phyloP scores from a whole-genome alignment of 2,888 invertebrate genomes.

The Tinea pellionella region DNA sequence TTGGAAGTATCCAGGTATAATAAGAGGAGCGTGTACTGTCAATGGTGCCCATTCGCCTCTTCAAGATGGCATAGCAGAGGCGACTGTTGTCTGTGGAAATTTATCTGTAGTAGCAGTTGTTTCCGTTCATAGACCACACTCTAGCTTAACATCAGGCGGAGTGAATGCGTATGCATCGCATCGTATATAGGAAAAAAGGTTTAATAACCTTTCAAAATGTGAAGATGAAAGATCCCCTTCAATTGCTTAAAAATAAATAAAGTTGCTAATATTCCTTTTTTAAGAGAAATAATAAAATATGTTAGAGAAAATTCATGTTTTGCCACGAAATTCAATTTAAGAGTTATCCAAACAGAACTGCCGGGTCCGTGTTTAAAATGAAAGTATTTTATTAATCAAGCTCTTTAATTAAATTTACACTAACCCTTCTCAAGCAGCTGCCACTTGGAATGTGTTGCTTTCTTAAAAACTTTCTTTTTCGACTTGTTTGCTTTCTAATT shows the following conservation, averaged over 20 bases:
- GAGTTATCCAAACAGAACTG: constrained; percentile 9
- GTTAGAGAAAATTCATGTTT: neutral
- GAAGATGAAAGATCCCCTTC: too few relatives aligned
- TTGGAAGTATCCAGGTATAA: too few relatives aligned
- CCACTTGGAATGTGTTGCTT: constrained; percentile 25
- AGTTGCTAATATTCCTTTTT: neutral
- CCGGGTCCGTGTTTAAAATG: constrained; percentile 13
- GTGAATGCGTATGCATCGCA: too few relatives aligned
- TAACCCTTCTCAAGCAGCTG: constrained; percentile 22
- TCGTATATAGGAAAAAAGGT: too few relatives aligned
- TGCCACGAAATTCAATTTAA: constrained; percentile 11
- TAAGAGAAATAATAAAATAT: constrained; percentile 1
- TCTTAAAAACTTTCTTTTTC: constrained; percentile 25
- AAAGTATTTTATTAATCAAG: constrained; percentile 18
- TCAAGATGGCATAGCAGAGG: too few relatives aligned
- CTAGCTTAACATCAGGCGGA: too few relatives aligned
- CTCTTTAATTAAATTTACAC: constrained; percentile 27
- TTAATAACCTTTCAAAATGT: too few relatives aligned
- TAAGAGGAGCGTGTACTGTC: too few relatives aligned
- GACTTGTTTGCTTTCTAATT: constrained; percentile 19
- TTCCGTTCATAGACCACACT: too few relatives aligned
- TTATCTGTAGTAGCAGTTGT: too few relatives aligned
- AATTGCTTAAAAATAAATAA: neutral
- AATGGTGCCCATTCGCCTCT: too few relatives aligned
- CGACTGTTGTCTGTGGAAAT: too few relatives aligned